Percentiles rank a stretch among this genome's conserved stretches.
phyloP scores from a whole-genome alignment of 2,888 invertebrate species.

The Acrocyrtus sp. region DNA sequence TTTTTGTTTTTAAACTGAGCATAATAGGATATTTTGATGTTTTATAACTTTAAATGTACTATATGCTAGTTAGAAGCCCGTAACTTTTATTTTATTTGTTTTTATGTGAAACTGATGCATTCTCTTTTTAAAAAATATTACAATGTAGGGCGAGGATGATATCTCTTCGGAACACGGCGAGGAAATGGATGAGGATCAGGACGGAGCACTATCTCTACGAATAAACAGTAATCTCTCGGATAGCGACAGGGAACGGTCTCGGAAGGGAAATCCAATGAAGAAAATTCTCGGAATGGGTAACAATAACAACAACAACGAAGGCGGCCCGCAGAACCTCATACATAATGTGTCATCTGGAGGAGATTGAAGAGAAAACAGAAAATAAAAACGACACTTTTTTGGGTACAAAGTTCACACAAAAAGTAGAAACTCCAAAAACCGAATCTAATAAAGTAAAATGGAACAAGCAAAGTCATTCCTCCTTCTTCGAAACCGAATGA shows the following conservation, averaged over 20 bases:
- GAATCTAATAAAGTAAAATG: not conserved
- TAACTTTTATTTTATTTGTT: too few relatives aligned
- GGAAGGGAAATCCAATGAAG: slow-evolving; percentile 63
- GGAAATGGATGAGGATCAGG: slow-evolving; percentile 59
- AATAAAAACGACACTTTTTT: too few relatives aligned
- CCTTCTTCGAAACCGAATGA: too few relatives aligned
- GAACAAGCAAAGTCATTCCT: too few relatives aligned
- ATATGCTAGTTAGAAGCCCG: too few relatives aligned
- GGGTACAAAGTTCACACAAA: not conserved
- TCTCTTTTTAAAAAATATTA: slow-evolving; percentile 13
- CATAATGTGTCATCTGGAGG: slow-evolving; percentile 56
- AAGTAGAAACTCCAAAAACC: not conserved
- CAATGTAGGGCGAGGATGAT: slow-evolving; percentile 52
- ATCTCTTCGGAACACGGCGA: slow-evolving; percentile 60
- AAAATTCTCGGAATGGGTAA: slow-evolving; percentile 61
- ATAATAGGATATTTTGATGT: too few relatives aligned
- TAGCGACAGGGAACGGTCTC: slow-evolving; percentile 57
- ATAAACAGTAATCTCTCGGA: slow-evolving; percentile 53
- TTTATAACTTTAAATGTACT: too few relatives aligned
- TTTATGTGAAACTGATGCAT: too few relatives aligned
- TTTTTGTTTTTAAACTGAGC: too few relatives aligned
- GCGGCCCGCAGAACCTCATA: slow-evolving; percentile 49
- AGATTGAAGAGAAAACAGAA: slow-evolving; percentile 34
- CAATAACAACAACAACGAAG: slow-evolving; percentile 62
- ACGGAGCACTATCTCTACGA: slow-evolving; percentile 46